Percentiles rank a stretch among this genome's conserved stretches.
phyloP scores from a whole-genome alignment of 1,140 invertebrate species.

The Anthonomus grandis region DNA sequence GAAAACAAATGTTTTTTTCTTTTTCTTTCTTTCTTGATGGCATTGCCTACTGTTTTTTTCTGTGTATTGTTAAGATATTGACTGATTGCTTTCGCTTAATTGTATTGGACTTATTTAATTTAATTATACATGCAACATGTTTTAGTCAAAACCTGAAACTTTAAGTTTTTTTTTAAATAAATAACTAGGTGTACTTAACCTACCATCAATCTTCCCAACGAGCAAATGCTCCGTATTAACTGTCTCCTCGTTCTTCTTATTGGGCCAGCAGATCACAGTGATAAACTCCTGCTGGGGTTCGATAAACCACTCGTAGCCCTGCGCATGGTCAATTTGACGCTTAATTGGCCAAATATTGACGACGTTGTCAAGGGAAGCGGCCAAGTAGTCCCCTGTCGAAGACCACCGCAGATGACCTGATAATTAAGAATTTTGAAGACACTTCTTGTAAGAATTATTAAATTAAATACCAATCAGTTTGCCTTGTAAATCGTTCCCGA shows the following conservation, averaged over 20 bases:
- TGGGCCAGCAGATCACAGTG: constrained; percentile 54
- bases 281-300: constrained; percentile 52
- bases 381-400: constrained; percentile 54
- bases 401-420: constrained; percentile 54
- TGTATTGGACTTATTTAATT: too few species aligned
- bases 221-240: constrained; percentile 51
- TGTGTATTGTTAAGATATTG: too few species aligned
- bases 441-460: not conserved
- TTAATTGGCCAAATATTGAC: constrained; percentile 58
- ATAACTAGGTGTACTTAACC: not conserved
- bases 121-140: too few species aligned
- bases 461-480: constrained; percentile 47
- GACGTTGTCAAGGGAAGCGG: constrained; percentile 57
- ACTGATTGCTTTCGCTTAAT: too few species aligned
- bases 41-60: too few species aligned
- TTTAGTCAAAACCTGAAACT: too few species aligned
- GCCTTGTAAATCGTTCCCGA: constrained; percentile 55
- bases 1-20: too few species aligned
- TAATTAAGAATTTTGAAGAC: not conserved
- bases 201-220: constrained; percentile 56
- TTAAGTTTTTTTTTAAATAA: too few species aligned
- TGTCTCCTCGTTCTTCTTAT: constrained; percentile 39
- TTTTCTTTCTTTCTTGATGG: too few species aligned
- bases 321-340: constrained; percentile 15
- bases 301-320: constrained; percentile 44